These are phyloP conservation scores for Cerceris rybyensis DNA, from an alignment of 2,888 invertebrate species.

Conservation along the genomic window DNA sequence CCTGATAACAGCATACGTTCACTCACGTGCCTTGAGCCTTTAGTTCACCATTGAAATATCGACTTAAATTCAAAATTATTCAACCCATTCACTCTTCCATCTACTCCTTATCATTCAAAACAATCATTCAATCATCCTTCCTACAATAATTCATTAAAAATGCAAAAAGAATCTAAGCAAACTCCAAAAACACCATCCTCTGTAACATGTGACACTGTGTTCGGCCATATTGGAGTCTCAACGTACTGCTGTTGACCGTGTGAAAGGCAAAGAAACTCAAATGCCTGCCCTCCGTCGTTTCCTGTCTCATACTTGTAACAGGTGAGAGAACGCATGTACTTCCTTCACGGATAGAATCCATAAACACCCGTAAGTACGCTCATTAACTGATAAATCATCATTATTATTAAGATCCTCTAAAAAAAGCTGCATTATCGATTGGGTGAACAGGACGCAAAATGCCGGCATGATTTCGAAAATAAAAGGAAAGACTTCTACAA, in stretches of 20 bases:
- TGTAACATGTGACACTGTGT: constrained; percentile 15
- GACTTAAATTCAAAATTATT: neutral
- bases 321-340: constrained; percentile 20
- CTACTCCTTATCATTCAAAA: no score
- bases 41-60: constrained; percentile 12
- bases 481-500: constrained; percentile 22
- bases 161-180: neutral
- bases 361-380: neutral
- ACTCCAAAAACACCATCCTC: neutral
- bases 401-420: neutral
- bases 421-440: constrained; percentile 38
- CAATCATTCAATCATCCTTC: neutral
- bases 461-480: constrained; percentile 46
- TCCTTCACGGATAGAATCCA: neutral
- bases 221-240: constrained; percentile 50
- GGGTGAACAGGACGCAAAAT: constrained; percentile 14
- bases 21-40: constrained; percentile 3
- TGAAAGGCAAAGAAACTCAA: constrained; percentile 31
- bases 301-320: constrained; percentile 6
- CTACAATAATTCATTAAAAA: neutral
- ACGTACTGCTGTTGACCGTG: constrained; percentile 7
- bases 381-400: neutral
- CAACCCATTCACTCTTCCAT: neutral
- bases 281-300: constrained; percentile 7
- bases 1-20: neutral